Conservation (phyloP, 2,888 invertebrate species). For the Archips xylosteana region DNA sequence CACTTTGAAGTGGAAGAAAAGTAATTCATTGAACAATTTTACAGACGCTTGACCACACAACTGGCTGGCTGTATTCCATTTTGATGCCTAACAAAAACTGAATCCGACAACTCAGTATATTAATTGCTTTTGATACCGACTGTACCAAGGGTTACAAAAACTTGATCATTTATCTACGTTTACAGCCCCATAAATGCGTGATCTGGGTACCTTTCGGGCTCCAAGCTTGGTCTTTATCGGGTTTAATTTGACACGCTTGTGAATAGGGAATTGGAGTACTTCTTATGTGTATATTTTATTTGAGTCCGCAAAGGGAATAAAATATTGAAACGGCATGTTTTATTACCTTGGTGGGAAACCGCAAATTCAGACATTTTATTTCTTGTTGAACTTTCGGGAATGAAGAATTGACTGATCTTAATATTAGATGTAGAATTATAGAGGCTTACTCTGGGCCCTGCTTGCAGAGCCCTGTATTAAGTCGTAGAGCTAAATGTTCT, state of each 20-base stretch:
- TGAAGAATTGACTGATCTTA: background rate
- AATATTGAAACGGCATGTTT: conserved; percentile 9
- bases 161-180: conserved; percentile 26
- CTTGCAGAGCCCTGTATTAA: too few relatives aligned
- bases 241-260: conserved; percentile 27
- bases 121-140: background rate
- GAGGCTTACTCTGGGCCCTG: too few relatives aligned
- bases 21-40: too few relatives aligned
- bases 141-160: conserved; percentile 29
- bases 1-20: too few relatives aligned
- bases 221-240: conserved; percentile 22
- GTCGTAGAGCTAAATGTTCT: too few relatives aligned
- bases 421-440: too few relatives aligned
- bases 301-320: background rate
- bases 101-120: background rate
- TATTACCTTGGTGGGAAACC: background rate
- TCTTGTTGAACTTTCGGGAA: background rate
- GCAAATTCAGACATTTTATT: background rate
- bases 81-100: too few relatives aligned
- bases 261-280: background rate
- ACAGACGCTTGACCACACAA: too few relatives aligned
- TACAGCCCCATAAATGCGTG: conserved; percentile 25
- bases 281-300: conserved; percentile 4
- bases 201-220: conserved; percentile 28
- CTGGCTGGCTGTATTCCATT: too few relatives aligned